Evolutionary conservation across 2,113 vertebrate species (phyloP).

Genomic region (Burhinus oedicnemus): DNA sequence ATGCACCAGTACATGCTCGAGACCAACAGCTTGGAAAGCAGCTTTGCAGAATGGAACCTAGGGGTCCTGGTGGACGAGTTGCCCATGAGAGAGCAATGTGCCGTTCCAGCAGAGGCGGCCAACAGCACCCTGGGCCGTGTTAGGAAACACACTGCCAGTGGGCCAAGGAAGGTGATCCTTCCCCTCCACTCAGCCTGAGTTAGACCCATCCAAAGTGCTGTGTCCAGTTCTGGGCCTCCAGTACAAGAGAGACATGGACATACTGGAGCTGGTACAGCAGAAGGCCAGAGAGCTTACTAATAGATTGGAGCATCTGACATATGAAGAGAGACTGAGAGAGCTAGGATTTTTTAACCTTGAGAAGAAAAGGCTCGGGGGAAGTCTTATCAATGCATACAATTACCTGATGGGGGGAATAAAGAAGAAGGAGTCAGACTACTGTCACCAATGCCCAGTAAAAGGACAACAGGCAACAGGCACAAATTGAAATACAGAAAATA

Average conservation of each 20-base stretch:
- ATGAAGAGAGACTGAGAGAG: background rate
- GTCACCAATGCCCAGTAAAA: background rate
- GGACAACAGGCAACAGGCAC: background rate
- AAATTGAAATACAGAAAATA: background rate
- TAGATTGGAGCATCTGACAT: background rate
- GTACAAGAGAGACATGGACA: background rate
- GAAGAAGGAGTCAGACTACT: background rate
- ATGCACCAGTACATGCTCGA: background rate
- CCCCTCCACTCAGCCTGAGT: background rate
- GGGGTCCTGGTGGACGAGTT: background rate
- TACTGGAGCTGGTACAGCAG: background rate
- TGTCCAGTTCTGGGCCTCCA: background rate
- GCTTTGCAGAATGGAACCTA: background rate
- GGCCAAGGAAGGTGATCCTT: background rate
- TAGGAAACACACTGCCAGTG: background rate
- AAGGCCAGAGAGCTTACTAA: background rate
- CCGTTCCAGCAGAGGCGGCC: background rate
- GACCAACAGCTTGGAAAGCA: background rate
- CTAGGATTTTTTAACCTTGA: background rate
- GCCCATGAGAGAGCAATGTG: background rate
- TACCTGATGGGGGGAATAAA: background rate
- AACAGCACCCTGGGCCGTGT: background rate
- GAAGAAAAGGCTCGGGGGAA: background rate
- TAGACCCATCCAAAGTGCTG: rapidly evolving
- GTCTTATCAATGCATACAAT: background rate